Percentiles rank a stretch among this genome's conserved stretches.
Evolutionary conservation across 2,797 vertebrate genomes (phyloP).

Genomic region (Epinephelus malabaricus): DNA sequence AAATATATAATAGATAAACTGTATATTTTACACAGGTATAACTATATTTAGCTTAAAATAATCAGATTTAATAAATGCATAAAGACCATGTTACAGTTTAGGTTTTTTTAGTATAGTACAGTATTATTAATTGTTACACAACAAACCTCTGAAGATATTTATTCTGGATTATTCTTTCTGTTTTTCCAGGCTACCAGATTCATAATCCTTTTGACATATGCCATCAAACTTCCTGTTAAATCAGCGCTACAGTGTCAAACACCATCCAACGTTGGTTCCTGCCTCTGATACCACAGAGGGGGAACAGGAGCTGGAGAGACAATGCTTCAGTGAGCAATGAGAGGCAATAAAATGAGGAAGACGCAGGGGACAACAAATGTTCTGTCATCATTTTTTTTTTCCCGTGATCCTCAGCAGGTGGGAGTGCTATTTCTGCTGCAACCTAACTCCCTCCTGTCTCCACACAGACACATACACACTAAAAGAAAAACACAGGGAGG

Average conservation of each 20-base stretch:
- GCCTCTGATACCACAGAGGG: background rate
- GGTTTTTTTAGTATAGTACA: background rate
- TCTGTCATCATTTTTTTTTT: slow-evolving; percentile 62
- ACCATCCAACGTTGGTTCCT: background rate
- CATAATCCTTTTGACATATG: background rate
- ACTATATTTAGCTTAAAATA: background rate
- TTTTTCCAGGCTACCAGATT: background rate
- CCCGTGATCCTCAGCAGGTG: slow-evolving; percentile 85
- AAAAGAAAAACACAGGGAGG: slow-evolving; percentile 35
- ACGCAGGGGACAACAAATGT: slow-evolving; percentile 66
- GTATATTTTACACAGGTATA: background rate
- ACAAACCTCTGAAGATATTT: no score
- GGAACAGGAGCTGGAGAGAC: slow-evolving; percentile 32
- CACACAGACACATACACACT: slow-evolving; percentile 40
- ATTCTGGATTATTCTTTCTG: background rate
- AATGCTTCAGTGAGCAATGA: slow-evolving; percentile 35
- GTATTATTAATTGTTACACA: no score
- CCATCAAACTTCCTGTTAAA: background rate
- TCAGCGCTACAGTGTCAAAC: slow-evolving; percentile 4
- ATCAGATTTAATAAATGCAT: background rate
- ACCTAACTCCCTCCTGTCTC: slow-evolving; percentile 71
- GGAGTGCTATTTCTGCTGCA: slow-evolving; percentile 84
- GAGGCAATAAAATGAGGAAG: slow-evolving; percentile 55
- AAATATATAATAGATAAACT: background rate
- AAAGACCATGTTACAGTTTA: background rate